These are phyloP conservation scores for Auanema sp. DNA, from an alignment of 2,888 invertebrate species.

Conservation along the genomic window DNA sequence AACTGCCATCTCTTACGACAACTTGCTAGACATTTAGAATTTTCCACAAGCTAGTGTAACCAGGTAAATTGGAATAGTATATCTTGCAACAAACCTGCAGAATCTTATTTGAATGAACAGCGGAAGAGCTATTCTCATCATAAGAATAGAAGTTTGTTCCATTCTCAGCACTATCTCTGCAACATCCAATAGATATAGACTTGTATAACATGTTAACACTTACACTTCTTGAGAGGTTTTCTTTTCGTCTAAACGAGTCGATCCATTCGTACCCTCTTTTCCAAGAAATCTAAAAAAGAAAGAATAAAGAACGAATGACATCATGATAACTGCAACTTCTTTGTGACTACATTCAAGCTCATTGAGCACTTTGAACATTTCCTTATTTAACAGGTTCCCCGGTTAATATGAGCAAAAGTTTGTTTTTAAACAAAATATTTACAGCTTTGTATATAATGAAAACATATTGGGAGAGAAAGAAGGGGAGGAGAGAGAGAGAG, in stretches of 20 bases:
- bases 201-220: not conserved
- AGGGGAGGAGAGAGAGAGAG: no score
- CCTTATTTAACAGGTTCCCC: not conserved
- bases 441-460: slow-evolving; percentile 26
- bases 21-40: slow-evolving; percentile 65
- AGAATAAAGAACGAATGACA: not conserved
- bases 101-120: slow-evolving; percentile 49
- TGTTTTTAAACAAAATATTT: slow-evolving; percentile 8
- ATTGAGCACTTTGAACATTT: no score
- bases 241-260: slow-evolving; percentile 6
- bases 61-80: no score
- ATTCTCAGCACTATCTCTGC: not conserved
- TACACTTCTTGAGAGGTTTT: slow-evolving; percentile 2
- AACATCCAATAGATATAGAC: not conserved
- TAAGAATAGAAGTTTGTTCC: slow-evolving; percentile 5
- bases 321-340: not conserved
- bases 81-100: slow-evolving; percentile 40
- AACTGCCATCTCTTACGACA: slow-evolving; percentile 64
- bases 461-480: not conserved
- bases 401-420: slow-evolving; percentile 1
- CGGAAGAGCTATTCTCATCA: slow-evolving; percentile 27
- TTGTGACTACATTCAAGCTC: no score
- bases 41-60: slow-evolving; percentile 48
- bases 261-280: not conserved
- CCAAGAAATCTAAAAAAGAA: slow-evolving; percentile 1